Evolutionary conservation across 30 jellyfish, hydroid and myxozoan species (phyloP), one percentile per base, ranked within the genome.

Genomic region (Nemopilema nomurai): DNA sequence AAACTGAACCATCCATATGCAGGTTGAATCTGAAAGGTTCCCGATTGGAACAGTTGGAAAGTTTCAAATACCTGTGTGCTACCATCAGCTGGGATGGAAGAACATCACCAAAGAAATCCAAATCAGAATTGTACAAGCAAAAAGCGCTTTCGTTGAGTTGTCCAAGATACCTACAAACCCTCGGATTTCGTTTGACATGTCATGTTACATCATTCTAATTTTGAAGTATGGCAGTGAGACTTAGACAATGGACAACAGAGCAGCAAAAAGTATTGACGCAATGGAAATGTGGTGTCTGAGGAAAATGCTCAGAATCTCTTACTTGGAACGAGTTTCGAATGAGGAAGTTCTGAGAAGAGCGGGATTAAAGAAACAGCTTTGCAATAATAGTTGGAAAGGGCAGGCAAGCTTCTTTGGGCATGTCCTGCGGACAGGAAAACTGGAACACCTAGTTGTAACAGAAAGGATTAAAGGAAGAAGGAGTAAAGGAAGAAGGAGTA

Each of bases 311-410:
- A 41, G 31, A 25, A 64, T 20, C 31, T 64, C 31, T 25, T 64
- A 18, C 51, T 29, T 23, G 22, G 79, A 69, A 8, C 79, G 33
- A 18, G 79, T 69, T 69, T 69, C 79, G 33, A 69, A 69, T 69
- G 79, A 69, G 79, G 79, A 69, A n/a, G 79, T 69, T 69, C 24
- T 69, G 33, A 69, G 51, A 69, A 69, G 79, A 69, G 79, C 79
- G 9, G 79, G 79, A 24, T 29, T 21, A 69, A 33, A 69, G 33
- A 69, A 33, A 33, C 16, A 33, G 51, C 79, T 69, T 69, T 21
- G 16, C 50, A 8, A 69, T 8, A 18, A 21, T 33, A 69, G 16
- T 69, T 21, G 79, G 79, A 69, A 69, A 69, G 33, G 79, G 33
- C 79, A 69, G 79, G 51, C 51, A 33, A 33, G 33, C 29, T 69